A percentile compares a stretch with the other conserved stretches of the same genome.
Conservation (phyloP, 2,888 invertebrate species). For the Conchocele bisecta region DNA sequence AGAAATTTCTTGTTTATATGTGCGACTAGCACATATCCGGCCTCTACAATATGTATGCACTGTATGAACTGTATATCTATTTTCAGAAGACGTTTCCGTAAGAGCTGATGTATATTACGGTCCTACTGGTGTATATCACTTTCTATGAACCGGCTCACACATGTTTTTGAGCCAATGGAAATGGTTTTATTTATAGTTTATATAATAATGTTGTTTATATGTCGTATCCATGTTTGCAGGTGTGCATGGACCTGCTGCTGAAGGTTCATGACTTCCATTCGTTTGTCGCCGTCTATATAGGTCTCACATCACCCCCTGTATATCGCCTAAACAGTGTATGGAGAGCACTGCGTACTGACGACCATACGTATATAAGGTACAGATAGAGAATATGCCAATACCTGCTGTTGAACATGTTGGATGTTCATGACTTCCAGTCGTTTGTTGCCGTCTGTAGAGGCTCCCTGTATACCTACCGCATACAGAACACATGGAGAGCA, state of each 20-base stretch:
- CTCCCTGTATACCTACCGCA: constrained; percentile 46
- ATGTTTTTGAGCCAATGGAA: no score
- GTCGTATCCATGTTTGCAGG: constrained; percentile 20
- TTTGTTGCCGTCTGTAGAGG: constrained; percentile 34
- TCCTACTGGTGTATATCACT: no score
- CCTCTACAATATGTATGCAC: no score
- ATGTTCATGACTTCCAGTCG: constrained; percentile 36
- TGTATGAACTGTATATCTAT: no score
- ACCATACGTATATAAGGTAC: no score
- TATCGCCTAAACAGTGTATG: constrained; percentile 41
- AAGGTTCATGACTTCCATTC: constrained; percentile 35
- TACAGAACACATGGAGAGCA: constrained; percentile 35
- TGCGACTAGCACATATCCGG: no score
- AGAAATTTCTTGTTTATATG: no score
- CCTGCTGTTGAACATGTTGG: constrained; percentile 31
- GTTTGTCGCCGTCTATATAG: constrained; percentile 28
- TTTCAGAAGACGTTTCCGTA: no score
- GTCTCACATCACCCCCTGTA: constrained; percentile 48
- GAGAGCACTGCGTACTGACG: no score
- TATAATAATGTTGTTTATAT: no score
- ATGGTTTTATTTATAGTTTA: no score
- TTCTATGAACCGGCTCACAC: neutral
- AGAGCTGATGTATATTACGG: no score
- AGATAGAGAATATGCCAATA: constrained; percentile 23
- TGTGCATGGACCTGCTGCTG: constrained; percentile 29